A percentile compares a stretch with the other conserved stretches of the same genome.
Conservation (phyloP, 2,113 vertebrate genomes). For the Drymodes brunneopygia region DNA sequence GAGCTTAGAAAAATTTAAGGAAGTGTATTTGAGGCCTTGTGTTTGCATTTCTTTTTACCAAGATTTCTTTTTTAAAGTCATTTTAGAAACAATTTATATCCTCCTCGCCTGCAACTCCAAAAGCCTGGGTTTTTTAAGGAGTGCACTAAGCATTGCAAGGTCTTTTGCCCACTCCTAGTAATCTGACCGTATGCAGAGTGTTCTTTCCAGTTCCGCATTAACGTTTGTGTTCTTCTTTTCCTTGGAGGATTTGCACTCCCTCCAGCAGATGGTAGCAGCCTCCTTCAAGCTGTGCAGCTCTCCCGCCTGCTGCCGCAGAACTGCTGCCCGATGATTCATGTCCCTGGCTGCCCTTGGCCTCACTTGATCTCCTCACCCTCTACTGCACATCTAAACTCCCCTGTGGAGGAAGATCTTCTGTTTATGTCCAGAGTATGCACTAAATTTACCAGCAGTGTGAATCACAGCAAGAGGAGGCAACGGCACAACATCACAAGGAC, state of each 20-base stretch:
- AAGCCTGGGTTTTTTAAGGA: not conserved
- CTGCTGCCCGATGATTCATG: not conserved
- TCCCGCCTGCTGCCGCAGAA: not conserved
- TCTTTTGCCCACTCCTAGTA: not conserved
- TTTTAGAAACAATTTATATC: not conserved
- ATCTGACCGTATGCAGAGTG: rapidly evolving
- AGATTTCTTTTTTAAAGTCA: not conserved
- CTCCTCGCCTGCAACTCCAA: not conserved
- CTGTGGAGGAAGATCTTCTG: not conserved
- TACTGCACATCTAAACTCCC: not conserved
- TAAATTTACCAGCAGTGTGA: not conserved
- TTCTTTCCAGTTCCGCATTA: not conserved
- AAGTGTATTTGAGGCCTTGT: not conserved
- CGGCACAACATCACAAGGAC: not conserved
- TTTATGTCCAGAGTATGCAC: not conserved
- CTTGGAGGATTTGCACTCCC: not conserved
- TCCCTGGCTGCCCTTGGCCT: not conserved
- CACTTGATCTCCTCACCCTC: not conserved
- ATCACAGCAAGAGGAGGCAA: not conserved
- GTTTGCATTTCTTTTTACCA: not conserved
- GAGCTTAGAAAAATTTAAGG: not conserved
- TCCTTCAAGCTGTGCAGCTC: not conserved
- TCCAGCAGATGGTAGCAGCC: slow-evolving; percentile 57
- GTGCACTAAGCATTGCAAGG: not conserved
- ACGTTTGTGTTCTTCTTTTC: not conserved